A percentile compares a stretch with the other conserved stretches of the same genome.
Conservation (phyloP, 2,113 vertebrate genomes). For the Uropsilus gracilis region DNA sequence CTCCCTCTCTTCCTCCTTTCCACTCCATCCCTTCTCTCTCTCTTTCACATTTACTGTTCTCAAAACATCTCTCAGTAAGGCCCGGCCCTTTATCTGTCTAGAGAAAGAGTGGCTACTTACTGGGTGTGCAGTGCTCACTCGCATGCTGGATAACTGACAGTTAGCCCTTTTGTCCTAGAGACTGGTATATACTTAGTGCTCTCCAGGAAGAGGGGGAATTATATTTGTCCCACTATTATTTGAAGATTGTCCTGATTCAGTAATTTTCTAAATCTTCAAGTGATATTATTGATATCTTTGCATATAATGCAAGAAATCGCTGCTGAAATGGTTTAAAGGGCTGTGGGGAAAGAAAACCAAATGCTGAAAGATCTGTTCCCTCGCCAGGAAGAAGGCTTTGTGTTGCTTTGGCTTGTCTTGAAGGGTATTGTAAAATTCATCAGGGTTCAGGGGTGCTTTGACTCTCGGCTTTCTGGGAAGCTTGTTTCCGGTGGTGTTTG, state of each 20-base stretch:
- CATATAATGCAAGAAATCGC: constrained; percentile 21
- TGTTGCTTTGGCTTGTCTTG: constrained; percentile 1
- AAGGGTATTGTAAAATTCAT: constrained; percentile 52
- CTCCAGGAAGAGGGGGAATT: neutral
- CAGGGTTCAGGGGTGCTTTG: neutral
- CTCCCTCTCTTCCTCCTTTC: too few species aligned
- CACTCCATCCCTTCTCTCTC: neutral
- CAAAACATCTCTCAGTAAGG: neutral
- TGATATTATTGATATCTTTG: neutral
- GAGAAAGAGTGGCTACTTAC: neutral
- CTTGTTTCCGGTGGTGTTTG: constrained; percentile 66
- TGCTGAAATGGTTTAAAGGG: constrained; percentile 30
- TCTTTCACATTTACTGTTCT: neutral
- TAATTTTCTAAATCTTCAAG: constrained; percentile 25
- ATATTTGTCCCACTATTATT: neutral
- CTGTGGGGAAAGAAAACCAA: neutral
- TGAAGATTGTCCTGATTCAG: neutral
- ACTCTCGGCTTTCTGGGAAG: constrained; percentile 55
- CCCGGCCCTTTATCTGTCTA: neutral
- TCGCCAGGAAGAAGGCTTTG: constrained; percentile 14
- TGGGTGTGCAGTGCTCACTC: neutral
- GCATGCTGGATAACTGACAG: neutral
- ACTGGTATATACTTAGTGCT: neutral
- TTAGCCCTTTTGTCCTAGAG: neutral
- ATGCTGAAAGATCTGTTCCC: neutral